These are phyloP conservation scores for Montipora efflorescens DNA, from an alignment of 64 coral and sea anemone species.

Conservation along the genomic window DNA sequence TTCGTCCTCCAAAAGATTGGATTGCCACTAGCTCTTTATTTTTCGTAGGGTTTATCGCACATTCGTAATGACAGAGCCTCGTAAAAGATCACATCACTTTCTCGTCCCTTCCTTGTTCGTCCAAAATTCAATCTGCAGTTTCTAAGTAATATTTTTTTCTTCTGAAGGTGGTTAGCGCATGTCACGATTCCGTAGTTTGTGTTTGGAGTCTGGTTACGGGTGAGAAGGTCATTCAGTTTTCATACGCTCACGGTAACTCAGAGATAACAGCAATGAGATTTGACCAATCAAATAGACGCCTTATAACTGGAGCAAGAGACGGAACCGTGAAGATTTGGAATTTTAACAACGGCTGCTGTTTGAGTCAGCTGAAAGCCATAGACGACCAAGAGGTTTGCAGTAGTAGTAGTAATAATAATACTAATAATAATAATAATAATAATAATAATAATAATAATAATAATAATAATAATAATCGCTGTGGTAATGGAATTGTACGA, in stretches of 20 bases:
- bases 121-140: too few relatives aligned
- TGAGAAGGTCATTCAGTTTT: conserved; percentile 98
- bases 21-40: not conserved
- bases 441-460: too few relatives aligned
- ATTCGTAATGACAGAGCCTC: not conserved
- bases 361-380: conserved; percentile 71
- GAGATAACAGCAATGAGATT: conserved; percentile 98
- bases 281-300: conserved; percentile 83
- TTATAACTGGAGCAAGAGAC: conserved; percentile 88
- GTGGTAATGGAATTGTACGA: too few relatives aligned
- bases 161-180: conserved; percentile 85
- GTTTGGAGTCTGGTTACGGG: conserved; percentile 97
- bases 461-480: too few relatives aligned
- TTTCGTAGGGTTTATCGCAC: not conserved
- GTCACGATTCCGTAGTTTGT: conserved; percentile 96
- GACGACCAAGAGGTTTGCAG: conserved; percentile 84
- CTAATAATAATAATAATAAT: too few relatives aligned
- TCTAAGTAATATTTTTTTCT: not conserved
- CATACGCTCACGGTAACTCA: conserved; percentile 80
- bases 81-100: not conserved
- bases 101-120: not conserved
- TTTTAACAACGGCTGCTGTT: conserved; percentile 95
- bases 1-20: not conserved
- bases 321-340: conserved; percentile 96
- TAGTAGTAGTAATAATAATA: not conserved